Evolutionary conservation across 2,888 invertebrate genomes (phyloP), one percentile per base, ranked within the genome.

Genomic region (Therioaphis trifolii): DNA sequence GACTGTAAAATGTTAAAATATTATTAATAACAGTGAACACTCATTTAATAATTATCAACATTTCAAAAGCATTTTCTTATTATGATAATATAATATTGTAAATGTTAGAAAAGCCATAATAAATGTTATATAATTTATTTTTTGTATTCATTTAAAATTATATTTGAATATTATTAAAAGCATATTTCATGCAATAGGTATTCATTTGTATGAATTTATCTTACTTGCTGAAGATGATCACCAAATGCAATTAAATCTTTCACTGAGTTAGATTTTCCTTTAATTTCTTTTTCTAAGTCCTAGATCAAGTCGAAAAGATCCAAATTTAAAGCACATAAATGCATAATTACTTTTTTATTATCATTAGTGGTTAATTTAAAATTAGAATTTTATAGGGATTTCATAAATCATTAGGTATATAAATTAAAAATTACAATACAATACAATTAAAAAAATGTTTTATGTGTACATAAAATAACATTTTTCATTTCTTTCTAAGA

Each of bases 221-320:
- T 94, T 94, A 94, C 94, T 94, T 94, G 94, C 90, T 94, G 94
- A 90, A 94, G 92, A 88, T 93, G 92, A 90, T 94, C 94, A 88
- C 94, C 92, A 90, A 94, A 91, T 88, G 90, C 91, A 89, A 93
- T 91, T 89, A 94, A 92, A 89, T 93, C 93, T 89, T 92, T 92
- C 89, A 94, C 89, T 89, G 93, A 93, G 89, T 91, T 91, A 89
- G 91, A 92, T 88, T 92, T 92, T 88, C 91, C 91, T 90, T 94
- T 93, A 90, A 93, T 91, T 89, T 91, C 90, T 91, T 92, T 94
- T 92, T 91, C 91, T 89, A 94, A 92, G 89, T 93, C 94, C 94
- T 94, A 92, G 88, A 86, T 87, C 15, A 27, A 61, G 24, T 66
- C 46, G 43, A 77, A 80, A 80, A 80, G 40, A 43, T 12, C 21